Evolutionary conservation across 2,797 vertebrate genomes (phyloP), one percentile per base, ranked within the genome.

Genomic region (Ibycter americanus): DNA sequence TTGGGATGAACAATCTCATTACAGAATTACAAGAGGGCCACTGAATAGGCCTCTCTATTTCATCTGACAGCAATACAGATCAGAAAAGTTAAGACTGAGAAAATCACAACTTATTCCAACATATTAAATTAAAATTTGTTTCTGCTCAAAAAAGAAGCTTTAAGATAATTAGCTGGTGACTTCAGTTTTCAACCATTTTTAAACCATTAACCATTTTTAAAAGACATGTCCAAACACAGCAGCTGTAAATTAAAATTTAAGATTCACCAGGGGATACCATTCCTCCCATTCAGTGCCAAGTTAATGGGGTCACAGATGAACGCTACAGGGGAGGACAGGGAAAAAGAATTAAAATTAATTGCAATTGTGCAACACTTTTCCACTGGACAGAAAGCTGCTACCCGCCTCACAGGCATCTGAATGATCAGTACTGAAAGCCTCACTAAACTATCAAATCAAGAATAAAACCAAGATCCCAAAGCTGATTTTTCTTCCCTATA

Each of bases 301-400:
- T 81, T 96, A 97, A 96, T 67, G 93, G 90, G 96, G 83, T 96
- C 87, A 91, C 87, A 81, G 70, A 90, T 90, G 82, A 94, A 77
- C 67, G 51, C 89, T 11, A 54, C 67, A 9, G 87, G 85, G 90
- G 78, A 71, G 44, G 15, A 59, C 0, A 12, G 32, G 44, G 56
- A 80, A n/a, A 54, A 62, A 47, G 34, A 91, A 95, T 87, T 83
- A 6, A 31, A 76, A 83, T 71, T 31, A 91, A 92, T 47, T 86
- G 63, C 76, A 85, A 23, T 74, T 67, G 27, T 26, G 36, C 59
- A 51, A 47, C 11, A 8, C 7, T 72, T 67, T 72, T 32, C 42
- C 70, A 40, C 25, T 8, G 46, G 32, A 34, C 47, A 90, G 16
- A 25, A 82, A 90, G 87, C 89, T 92, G 83, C 4, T 70, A 22